Percentiles rank a stretch among this genome's conserved stretches.
phyloP scores from a whole-genome alignment of 2,113 vertebrate species.

The Melanostigma gelatinosum region DNA sequence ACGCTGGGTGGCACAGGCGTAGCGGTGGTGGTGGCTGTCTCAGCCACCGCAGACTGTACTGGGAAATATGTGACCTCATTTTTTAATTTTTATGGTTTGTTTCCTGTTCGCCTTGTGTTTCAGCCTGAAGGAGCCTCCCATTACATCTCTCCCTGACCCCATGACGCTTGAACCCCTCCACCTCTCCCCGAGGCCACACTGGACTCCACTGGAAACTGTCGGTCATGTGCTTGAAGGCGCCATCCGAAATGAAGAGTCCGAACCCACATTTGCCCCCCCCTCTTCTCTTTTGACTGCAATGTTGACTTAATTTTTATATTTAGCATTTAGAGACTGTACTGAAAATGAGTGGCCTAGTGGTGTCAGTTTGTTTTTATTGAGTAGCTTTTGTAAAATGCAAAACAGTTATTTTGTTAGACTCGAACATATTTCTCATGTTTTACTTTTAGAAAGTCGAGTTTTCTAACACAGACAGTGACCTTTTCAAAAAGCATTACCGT shows the following conservation, averaged over 20 bases:
- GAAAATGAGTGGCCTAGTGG: constrained; percentile 46
- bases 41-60: constrained; percentile 13
- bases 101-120: constrained; percentile 52
- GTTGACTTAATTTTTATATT: constrained; percentile 77
- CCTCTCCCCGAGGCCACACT: constrained; percentile 20
- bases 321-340: constrained; percentile 58
- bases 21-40: constrained; percentile 25
- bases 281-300: constrained; percentile 55
- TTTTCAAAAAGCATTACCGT: constrained; percentile 25
- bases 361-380: constrained; percentile 53
- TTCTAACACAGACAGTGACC: constrained; percentile 46
- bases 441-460: constrained; percentile 49
- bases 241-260: constrained; percentile 33
- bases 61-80: constrained; percentile 55
- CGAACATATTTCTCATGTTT: constrained; percentile 53
- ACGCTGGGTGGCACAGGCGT: constrained; percentile 54
- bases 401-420: constrained; percentile 55
- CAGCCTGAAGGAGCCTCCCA: constrained; percentile 66
- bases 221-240: constrained; percentile 39
- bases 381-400: constrained; percentile 66
- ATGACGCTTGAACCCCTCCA: constrained; percentile 40
- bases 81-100: not conserved
- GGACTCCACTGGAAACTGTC: constrained; percentile 61
- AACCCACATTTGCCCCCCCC: constrained; percentile 18
- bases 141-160: constrained; percentile 40